A percentile compares a stretch with the other conserved stretches of the same genome.
phyloP scores from a whole-genome alignment of 1,140 invertebrate species.

The Dendroctonus ponderosae region DNA sequence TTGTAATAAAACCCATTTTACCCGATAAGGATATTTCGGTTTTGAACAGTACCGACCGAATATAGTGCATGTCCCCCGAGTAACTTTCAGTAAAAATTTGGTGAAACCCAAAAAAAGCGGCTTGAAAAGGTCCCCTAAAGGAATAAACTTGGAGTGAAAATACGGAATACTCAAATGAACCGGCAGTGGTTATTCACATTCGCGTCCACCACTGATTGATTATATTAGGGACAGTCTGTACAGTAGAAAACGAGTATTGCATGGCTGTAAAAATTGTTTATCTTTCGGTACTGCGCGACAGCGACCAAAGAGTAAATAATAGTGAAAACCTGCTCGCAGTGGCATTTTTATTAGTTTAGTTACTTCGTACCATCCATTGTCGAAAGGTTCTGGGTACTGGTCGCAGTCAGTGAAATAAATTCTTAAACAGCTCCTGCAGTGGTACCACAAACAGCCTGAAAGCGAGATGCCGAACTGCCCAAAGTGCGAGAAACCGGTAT shows the following conservation, averaged over 20 bases:
- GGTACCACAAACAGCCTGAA: not conserved
- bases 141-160: too few species aligned
- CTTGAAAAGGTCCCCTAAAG: too few species aligned
- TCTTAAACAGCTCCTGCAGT: not conserved
- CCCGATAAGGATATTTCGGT: too few species aligned
- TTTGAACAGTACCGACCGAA: too few species aligned
- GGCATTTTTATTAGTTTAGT: conserved; percentile 12
- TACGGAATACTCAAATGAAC: too few species aligned
- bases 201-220: too few species aligned
- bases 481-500: conserved; percentile 41
- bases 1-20: too few species aligned
- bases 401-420: not conserved
- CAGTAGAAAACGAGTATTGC: not conserved
- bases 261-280: conserved; percentile 1
- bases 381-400: not conserved
- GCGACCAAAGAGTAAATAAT: not conserved
- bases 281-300: conserved; percentile 9
- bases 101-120: too few species aligned
- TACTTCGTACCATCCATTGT: not conserved
- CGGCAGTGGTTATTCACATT: too few species aligned
- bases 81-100: too few species aligned
- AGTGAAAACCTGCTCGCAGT: not conserved
- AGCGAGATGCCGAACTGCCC: conserved; percentile 39
- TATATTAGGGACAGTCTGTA: conserved; percentile 4
- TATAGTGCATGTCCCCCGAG: too few species aligned